A percentile compares a stretch with the other conserved stretches of the same genome.
Conservation (phyloP, 2,797 vertebrate genomes). For the Typhlichthys subterraneus region DNA sequence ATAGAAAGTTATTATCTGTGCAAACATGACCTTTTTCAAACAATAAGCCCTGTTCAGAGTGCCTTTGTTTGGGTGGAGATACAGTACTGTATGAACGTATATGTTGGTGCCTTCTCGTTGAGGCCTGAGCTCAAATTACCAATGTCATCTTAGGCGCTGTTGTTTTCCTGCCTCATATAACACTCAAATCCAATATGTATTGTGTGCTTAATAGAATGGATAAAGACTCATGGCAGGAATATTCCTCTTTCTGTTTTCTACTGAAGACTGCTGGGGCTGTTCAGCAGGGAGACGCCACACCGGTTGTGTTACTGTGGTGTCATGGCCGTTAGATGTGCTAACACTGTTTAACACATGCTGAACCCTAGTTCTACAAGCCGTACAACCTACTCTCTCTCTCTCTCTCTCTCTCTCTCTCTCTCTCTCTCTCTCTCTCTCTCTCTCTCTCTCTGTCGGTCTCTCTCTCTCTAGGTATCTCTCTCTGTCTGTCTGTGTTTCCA, state of each 20-base stretch:
- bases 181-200: conserved; percentile 22
- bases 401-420: no score
- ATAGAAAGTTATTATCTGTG: conserved; percentile 33
- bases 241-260: conserved; percentile 18
- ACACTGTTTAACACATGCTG: conserved; percentile 17
- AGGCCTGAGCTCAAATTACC: conserved; percentile 37
- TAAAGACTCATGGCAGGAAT: conserved; percentile 4
- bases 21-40: conserved; percentile 40
- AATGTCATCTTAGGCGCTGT: conserved; percentile 37
- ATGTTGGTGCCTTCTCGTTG: conserved; percentile 44
- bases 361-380: neutral
- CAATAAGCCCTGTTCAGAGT: conserved; percentile 20
- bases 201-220: neutral
- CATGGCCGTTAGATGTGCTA: conserved; percentile 20
- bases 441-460: neutral
- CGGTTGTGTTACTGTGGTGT: conserved; percentile 11
- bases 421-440: no score
- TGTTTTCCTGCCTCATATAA: conserved; percentile 37
- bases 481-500: neutral
- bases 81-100: conserved; percentile 16
- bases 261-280: conserved; percentile 21
- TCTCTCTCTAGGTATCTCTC: neutral
- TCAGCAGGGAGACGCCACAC: conserved; percentile 7
- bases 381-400: no score
- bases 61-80: conserved; percentile 8